Conservation (phyloP, 2,113 vertebrate species). For the Plecotus auritus region DNA sequence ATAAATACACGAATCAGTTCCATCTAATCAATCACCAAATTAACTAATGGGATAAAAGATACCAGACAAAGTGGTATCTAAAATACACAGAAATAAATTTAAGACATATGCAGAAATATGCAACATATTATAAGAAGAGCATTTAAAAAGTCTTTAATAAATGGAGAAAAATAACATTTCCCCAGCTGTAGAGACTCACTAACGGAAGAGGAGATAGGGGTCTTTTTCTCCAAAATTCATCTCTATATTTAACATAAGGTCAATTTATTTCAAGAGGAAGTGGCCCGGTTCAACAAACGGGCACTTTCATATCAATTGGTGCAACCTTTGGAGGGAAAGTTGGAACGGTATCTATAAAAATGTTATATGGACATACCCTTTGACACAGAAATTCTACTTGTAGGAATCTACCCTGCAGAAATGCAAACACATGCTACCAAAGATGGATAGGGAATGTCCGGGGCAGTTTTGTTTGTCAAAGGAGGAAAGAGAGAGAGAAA, state of each 20-base stretch:
- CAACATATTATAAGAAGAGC: neutral
- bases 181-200: neutral
- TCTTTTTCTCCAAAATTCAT: neutral
- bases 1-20: neutral
- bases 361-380: neutral
- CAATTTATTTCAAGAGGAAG: neutral
- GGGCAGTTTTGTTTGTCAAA: neutral
- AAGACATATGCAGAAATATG: constrained; percentile 1
- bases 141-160: constrained; percentile 18
- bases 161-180: neutral
- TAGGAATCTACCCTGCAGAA: neutral
- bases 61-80: neutral
- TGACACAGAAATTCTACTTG: neutral
- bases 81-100: constrained; percentile 1
- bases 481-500: neutral
- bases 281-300: neutral
- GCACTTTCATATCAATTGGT: neutral
- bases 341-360: neutral
- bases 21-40: neutral
- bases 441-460: neutral
- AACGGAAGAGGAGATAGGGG: neutral
- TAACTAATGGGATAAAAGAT: neutral
- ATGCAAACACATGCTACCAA: neutral
- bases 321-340: neutral
- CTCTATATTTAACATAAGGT: neutral